phyloP scores from a whole-genome alignment of 2,888 invertebrate species.

The Apoda limacodes region DNA sequence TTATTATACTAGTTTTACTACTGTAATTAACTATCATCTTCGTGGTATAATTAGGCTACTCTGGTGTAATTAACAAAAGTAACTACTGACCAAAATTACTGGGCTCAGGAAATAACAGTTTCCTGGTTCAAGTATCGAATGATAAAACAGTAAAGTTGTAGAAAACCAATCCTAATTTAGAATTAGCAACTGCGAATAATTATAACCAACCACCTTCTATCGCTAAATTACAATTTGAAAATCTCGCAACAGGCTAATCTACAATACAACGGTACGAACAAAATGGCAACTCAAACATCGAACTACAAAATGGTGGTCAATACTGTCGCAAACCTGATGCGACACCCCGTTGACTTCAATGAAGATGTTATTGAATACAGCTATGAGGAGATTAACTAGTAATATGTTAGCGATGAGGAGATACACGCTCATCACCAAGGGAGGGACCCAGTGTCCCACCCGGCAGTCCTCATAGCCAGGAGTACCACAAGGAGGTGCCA shows the following conservation, averaged over 20 bases:
- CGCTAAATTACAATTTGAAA: slow-evolving; percentile 27
- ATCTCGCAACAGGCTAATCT: slow-evolving; percentile 59
- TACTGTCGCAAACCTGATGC: slow-evolving; percentile 80
- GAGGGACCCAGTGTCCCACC: slow-evolving; percentile 94
- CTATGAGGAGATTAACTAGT: slow-evolving; percentile 96
- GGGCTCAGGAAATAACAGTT: too few species aligned
- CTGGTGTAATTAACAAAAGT: too few species aligned
- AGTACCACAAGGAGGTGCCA: slow-evolving; percentile 91
- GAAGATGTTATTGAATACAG: slow-evolving; percentile 98
- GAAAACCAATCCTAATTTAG: too few species aligned
- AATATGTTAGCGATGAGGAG: slow-evolving; percentile 97
- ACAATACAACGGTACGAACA: slow-evolving; percentile 6
- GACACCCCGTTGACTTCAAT: slow-evolving; percentile 96
- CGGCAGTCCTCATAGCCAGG: slow-evolving; percentile 79
- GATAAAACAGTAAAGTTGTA: too few species aligned
- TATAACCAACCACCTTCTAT: too few species aligned
- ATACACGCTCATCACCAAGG: slow-evolving; percentile 95
- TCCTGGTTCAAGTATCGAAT: too few species aligned
- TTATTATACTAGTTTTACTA: too few species aligned
- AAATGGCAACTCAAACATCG: slow-evolving; percentile 32
- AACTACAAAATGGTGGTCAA: slow-evolving; percentile 20
- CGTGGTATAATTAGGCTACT: too few species aligned
- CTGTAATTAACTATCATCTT: too few species aligned
- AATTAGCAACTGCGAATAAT: too few species aligned
- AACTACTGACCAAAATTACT: too few species aligned